Conservation (phyloP, 1,140 invertebrate species). For the Drosophila teissieri region DNA sequence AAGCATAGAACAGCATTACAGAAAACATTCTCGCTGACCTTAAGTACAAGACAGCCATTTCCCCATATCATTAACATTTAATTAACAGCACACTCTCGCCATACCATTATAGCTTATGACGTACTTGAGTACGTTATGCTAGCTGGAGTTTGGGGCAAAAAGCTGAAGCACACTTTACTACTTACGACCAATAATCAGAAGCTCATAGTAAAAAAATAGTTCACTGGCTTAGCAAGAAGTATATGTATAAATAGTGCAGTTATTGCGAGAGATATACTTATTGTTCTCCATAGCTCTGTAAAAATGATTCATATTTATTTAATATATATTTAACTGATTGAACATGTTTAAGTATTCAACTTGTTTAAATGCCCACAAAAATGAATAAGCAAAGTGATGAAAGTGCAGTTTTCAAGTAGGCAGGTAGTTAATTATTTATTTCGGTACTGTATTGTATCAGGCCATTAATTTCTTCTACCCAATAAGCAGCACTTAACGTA, state of each 20-base stretch:
- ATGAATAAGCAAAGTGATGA: background rate
- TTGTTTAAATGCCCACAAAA: background rate
- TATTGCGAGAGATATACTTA: background rate
- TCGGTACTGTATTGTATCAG: background rate
- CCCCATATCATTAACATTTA: constrained; percentile 29
- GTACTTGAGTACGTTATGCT: constrained; percentile 22
- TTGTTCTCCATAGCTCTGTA: background rate
- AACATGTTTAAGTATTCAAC: background rate
- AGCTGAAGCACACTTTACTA: constrained; percentile 3
- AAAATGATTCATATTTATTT: no score
- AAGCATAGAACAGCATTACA: background rate
- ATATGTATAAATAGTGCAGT: background rate
- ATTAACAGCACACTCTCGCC: constrained; percentile 24
- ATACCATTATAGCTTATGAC: constrained; percentile 35
- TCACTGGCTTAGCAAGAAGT: background rate
- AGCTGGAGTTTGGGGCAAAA: background rate
- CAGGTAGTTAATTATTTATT: constrained; percentile 1
- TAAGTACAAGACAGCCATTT: constrained; percentile 5
- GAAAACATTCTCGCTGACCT: background rate
- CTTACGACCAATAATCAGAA: constrained; percentile 19
- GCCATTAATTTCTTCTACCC: background rate
- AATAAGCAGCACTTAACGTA: background rate
- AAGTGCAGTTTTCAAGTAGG: background rate
- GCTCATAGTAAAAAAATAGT: constrained; percentile 2
- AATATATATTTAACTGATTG: no score